A percentile compares a stretch with the other conserved stretches of the same genome.
phyloP scores from a whole-genome alignment of 2,797 vertebrate genomes.

The Oreochromis grahami region DNA sequence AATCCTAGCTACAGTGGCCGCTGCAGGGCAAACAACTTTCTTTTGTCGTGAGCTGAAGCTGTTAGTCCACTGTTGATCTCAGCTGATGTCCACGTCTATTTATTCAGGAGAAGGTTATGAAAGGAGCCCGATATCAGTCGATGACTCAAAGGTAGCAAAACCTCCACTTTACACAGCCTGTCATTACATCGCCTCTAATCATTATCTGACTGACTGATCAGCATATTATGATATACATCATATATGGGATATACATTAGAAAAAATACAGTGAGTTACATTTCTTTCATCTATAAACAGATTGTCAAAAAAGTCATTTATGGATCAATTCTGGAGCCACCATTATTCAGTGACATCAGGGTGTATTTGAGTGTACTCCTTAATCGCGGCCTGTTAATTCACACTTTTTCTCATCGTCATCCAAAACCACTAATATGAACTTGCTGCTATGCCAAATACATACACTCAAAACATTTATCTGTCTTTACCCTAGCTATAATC shows the following conservation, averaged over 20 bases:
- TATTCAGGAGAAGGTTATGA: not conserved
- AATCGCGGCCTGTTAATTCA: not conserved
- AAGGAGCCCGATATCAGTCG: not conserved
- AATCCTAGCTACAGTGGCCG: not conserved
- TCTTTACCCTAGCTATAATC: not conserved
- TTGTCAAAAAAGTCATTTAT: not conserved
- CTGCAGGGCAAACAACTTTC: not conserved
- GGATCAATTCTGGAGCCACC: not conserved
- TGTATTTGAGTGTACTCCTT: not conserved
- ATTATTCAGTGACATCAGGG: not conserved
- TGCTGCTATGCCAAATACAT: not conserved
- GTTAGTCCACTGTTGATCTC: not conserved
- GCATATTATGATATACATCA: not conserved
- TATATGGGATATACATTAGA: not conserved
- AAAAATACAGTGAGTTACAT: not conserved
- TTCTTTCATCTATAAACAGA: not conserved
- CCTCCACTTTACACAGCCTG: not conserved
- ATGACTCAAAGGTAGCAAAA: not conserved
- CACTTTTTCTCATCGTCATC: not conserved
- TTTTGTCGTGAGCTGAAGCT: not conserved
- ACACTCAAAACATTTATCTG: not conserved
- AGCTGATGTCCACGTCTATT: not conserved
- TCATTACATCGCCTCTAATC: not conserved
- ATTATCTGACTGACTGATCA: not conserved
- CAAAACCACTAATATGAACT: not conserved